Evolutionary conservation across 1,140 invertebrate genomes (phyloP), one percentile per base, ranked within the genome.

Genomic region (Pseudobourletiella spinata): DNA sequence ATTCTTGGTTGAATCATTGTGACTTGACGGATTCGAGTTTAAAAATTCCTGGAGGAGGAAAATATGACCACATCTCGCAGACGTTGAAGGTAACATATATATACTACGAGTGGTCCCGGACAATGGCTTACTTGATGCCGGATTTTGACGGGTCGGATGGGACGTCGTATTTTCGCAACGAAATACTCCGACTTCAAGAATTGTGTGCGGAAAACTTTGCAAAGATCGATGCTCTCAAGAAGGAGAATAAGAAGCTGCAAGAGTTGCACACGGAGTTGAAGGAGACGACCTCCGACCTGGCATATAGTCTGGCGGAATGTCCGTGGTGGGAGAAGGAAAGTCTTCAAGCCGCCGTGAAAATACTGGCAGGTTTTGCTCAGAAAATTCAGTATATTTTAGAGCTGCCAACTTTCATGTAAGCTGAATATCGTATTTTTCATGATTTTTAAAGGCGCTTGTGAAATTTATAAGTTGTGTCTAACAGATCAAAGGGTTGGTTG

Each of bases 301-400:
- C 63, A 3, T 64, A 60, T 25, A 64, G 63, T 46, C 25, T 64
- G n/a, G 63, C 63, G 2, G 63, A 64, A 20, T 64, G 26, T 32
- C 63, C 63, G 1, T 64, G 63, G 63, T 64, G 63, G 57, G 51
- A 46, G 32, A 50, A 56, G 25, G 42, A 43, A 3, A 48, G 54
- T 30, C n/a, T 61, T 6, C 32, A 28, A 20, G 24, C 28, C 15
- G 57, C 63, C 3, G 20, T 64, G 18, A 18, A 48, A 50, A 54
- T 64, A 24, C 42, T 64, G 22, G 35, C 50, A 22, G 29, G 50
- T 0, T 64, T 50, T 20, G 55, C 63, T 20, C 57, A 64, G 25
- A 64, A 64, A 14, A 51, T 64, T 46, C 63, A 64, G 44, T 64
- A 64, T 32, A 64, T 64, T 30, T 43, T 64, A 11, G 57, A 57